Evolutionary conservation across 2,888 invertebrate genomes (phyloP), one percentile per base, ranked within the genome.

Genomic region (Strigamia crassipes): DNA sequence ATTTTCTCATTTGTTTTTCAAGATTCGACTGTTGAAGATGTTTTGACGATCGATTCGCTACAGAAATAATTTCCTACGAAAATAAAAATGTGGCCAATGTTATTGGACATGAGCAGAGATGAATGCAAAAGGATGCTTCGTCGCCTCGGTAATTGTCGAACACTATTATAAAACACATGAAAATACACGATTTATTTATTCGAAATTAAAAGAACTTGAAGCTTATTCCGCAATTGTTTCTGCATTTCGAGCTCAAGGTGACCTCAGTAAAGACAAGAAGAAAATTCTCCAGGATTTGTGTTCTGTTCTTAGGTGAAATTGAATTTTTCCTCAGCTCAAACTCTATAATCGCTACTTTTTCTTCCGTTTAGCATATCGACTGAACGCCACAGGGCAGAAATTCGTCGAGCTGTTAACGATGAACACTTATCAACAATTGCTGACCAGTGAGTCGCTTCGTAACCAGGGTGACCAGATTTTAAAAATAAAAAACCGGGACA

Each of bases 331-430:
- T 5, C 3, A 34, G 6, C 34, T 34, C 34, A 34, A 34, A 34
- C 34, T 38, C 38, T 42, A 42, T 18, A 6, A n/a, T 10, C 18
- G 42, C n/a, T 10, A 23, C 15, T 79, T 41, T n/a, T 10, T 38
- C 6, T 79, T 41, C 3, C 27, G 12, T 18, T 34, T 27, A 94
- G 95, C 89, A 96, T 97, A 88, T 93, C 95, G 83, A 92, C 92
- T 87, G 97, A 97, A 88, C 91, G 97, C 85, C 96, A 97, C 89
- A 92, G 94, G 86, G 96, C 96, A 82, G 97, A 97, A 90, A 92
- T 96, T 85, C 91, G 96, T 85, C 91, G 96, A 88, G 96, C 95
- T 86, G 93, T 95, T 82, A 96, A 96, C 89, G 96, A 96, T 89
- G 96, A 97, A 88, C 92, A 93, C 88, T 90, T 96, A 85, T 92